A percentile compares a stretch with the other conserved stretches of the same genome.
Evolutionary conservation across 2,888 invertebrate species (phyloP).

Genomic region (Copidosoma aretas): DNA sequence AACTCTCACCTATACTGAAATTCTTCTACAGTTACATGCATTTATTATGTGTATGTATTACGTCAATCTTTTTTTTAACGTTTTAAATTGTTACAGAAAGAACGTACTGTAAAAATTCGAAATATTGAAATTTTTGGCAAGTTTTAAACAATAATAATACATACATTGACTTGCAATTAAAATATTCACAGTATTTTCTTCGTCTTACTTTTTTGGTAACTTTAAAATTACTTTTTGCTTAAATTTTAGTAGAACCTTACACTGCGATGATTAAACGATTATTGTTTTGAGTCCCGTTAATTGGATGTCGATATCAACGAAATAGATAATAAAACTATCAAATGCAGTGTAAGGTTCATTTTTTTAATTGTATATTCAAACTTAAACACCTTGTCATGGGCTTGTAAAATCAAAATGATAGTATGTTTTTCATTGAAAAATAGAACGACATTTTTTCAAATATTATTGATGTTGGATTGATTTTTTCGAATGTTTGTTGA

Average conservation of each 20-base stretch:
- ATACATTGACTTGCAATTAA: too few species aligned
- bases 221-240: background rate
- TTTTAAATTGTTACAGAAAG: background rate
- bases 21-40: conserved; percentile 11
- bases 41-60: conserved; percentile 8
- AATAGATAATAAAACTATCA: background rate
- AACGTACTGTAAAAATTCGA: conserved; percentile 23
- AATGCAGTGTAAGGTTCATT: conserved; percentile 13
- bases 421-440: conserved; percentile 20
- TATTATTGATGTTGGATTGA: conserved; percentile 23
- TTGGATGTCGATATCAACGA: too few species aligned
- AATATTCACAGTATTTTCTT: background rate
- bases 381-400: conserved; percentile 14
- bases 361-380: conserved; percentile 20
- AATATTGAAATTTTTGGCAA: background rate
- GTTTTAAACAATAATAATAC: background rate
- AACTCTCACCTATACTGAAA: conserved; percentile 24
- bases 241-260: background rate
- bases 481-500: conserved; percentile 23
- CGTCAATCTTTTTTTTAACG: background rate
- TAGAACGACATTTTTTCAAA: conserved; percentile 14
- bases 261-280: background rate
- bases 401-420: conserved; percentile 15
- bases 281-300: too few species aligned
- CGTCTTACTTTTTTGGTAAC: background rate